Percentiles rank a stretch among this genome's conserved stretches.
These are phyloP conservation scores for Conops quadrifasciatus DNA, from an alignment of 2,888 invertebrate species.

Conservation along the genomic window DNA sequence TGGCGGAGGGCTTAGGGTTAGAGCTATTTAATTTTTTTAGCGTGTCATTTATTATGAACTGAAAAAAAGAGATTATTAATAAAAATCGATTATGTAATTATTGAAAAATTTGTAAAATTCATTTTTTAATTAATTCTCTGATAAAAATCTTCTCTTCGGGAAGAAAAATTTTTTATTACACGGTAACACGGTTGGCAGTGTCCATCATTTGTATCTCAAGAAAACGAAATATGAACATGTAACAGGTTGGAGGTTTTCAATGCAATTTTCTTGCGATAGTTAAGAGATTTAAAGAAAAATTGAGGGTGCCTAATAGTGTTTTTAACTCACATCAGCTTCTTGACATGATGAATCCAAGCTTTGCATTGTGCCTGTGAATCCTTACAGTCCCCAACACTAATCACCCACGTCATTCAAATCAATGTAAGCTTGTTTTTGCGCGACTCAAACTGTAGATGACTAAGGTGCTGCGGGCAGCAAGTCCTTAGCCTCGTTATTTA, in stretches of 20 bases:
- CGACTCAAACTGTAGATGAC: conserved; percentile 13
- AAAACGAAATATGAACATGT: too few species aligned
- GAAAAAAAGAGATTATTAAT: conserved; percentile 25
- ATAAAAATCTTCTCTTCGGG: too few species aligned
- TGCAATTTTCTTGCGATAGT: too few species aligned
- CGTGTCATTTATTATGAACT: conserved; percentile 65
- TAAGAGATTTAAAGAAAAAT: too few species aligned
- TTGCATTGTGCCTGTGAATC: conserved; percentile 70
- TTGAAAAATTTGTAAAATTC: conserved; percentile 3
- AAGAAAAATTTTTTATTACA: too few species aligned
- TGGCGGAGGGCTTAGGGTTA: conserved; percentile 44
- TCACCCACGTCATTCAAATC: conserved; percentile 60
- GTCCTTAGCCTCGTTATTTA: conserved; percentile 2
- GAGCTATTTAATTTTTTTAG: conserved; percentile 64
- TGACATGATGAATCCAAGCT: conserved; percentile 74
- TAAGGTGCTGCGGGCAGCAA: background rate
- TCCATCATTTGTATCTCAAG: too few species aligned
- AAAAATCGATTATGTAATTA: background rate
- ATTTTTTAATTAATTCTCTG: too few species aligned
- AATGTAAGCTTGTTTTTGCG: conserved; percentile 13
- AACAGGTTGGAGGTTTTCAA: too few species aligned
- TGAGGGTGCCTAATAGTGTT: background rate
- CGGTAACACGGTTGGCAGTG: too few species aligned
- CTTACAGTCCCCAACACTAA: conserved; percentile 52
- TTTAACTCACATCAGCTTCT: conserved; percentile 71